These are phyloP conservation scores for Cryptops parisi DNA, from an alignment of 2,888 invertebrate genomes.

Conservation along the genomic window DNA sequence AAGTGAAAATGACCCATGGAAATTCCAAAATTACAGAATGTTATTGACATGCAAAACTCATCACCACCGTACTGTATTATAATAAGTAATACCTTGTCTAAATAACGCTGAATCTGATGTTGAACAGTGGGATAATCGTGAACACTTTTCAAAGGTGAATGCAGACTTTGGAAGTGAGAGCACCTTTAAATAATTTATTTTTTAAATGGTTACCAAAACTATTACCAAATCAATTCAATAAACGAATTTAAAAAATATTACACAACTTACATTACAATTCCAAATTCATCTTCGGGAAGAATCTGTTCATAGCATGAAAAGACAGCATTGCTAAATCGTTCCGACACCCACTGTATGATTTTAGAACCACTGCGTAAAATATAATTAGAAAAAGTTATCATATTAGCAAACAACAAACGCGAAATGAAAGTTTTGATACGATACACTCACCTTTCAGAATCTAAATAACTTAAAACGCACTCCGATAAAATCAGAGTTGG, in stretches of 20 bases:
- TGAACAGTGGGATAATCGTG: too few species aligned
- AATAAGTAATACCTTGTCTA: too few species aligned
- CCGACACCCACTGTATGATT: constrained; percentile 32
- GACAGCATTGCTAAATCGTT: constrained; percentile 29
- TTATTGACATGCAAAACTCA: too few species aligned
- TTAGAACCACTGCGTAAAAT: constrained; percentile 1
- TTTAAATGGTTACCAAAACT: too few species aligned
- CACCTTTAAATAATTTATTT: too few species aligned
- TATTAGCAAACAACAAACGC: neutral
- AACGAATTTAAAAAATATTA: neutral
- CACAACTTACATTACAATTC: constrained; percentile 24
- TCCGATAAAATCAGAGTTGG: constrained; percentile 35
- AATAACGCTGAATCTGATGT: too few species aligned
- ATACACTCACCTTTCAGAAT: constrained; percentile 24
- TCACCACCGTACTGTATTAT: too few species aligned
- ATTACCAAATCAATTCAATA: neutral
- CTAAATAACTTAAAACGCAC: constrained; percentile 36
- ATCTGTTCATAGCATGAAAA: constrained; percentile 37
- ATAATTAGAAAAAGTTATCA: neutral
- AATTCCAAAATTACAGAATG: too few species aligned
- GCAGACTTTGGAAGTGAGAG: too few species aligned
- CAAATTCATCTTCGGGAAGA: constrained; percentile 27
- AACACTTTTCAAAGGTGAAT: too few species aligned
- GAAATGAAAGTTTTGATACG: too few species aligned
- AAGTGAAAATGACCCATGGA: too few species aligned